Percentiles rank a stretch among this genome's conserved stretches.
phyloP scores from a whole-genome alignment of 2,888 invertebrate species.

The Sesia apiformis region DNA sequence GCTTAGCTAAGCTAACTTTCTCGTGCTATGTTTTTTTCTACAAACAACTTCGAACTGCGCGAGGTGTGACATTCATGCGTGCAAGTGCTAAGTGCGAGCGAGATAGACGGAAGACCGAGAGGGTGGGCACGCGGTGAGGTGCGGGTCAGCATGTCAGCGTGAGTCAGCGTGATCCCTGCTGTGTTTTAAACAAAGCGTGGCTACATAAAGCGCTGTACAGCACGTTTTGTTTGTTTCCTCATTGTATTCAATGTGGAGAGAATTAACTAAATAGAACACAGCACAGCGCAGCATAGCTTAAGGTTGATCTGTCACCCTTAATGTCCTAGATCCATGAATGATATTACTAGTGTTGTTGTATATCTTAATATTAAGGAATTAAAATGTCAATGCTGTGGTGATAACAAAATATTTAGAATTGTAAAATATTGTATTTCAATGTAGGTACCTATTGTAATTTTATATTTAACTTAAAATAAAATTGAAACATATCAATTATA shows the following conservation, averaged over 20 bases:
- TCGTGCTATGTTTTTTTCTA: background rate
- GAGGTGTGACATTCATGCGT: background rate
- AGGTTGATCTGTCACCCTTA: too few species aligned
- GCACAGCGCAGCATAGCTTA: too few species aligned
- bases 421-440: conserved; percentile 10
- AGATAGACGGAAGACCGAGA: background rate
- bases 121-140: background rate
- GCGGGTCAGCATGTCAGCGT: background rate
- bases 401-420: conserved; percentile 43
- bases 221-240: background rate
- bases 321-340: too few species aligned
- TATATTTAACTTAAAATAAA: too few species aligned
- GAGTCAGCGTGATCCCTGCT: background rate
- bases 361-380: background rate
- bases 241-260: background rate
- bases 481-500: too few species aligned
- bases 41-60: background rate
- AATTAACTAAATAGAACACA: background rate
- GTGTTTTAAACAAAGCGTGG: background rate
- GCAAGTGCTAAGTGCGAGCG: background rate
- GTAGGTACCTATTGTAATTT: background rate
- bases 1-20: background rate
- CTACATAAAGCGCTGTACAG: background rate
- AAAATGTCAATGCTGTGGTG: conserved; percentile 50
- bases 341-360: too few species aligned